phyloP scores from a whole-genome alignment of 2,797 vertebrate species.

The Carcharodon carcharias region DNA sequence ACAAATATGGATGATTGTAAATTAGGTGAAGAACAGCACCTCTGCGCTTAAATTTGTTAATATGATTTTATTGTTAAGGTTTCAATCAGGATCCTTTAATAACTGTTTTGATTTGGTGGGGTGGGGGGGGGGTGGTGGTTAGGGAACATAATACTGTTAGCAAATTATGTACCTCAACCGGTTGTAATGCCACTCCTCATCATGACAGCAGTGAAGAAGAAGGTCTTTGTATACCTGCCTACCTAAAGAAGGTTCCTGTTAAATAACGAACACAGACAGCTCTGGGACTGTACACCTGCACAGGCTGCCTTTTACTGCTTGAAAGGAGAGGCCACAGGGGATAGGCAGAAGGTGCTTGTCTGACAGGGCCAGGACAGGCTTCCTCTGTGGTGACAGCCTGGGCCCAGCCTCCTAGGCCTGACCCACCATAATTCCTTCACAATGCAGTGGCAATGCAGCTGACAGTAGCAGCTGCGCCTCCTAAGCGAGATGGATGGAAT shows the following conservation, averaged over 20 bases:
- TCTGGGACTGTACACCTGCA: constrained; percentile 74
- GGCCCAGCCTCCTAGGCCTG: constrained; percentile 69
- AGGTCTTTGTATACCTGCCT: constrained; percentile 87
- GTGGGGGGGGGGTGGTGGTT: constrained; percentile 38
- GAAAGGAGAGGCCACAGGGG: constrained; percentile 60
- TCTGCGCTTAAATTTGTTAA: background rate
- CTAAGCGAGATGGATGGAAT: constrained; percentile 99
- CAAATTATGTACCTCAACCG: constrained; percentile 53
- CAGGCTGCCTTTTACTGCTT: constrained; percentile 63
- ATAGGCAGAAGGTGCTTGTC: constrained; percentile 62
- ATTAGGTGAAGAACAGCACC: background rate
- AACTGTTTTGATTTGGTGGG: constrained; percentile 37
- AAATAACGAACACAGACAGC: constrained; percentile 97
- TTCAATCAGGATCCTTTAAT: background rate
- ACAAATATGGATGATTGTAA: background rate
- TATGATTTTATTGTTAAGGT: background rate
- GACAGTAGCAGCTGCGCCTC: constrained; percentile 96
- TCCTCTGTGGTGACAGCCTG: constrained; percentile 77
- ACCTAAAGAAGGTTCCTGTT: constrained; percentile 74
- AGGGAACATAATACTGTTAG: constrained; percentile 47
- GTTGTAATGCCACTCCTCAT: constrained; percentile 66
- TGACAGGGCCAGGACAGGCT: constrained; percentile 82
- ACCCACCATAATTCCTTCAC: constrained; percentile 84
- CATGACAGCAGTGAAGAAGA: constrained; percentile 76
- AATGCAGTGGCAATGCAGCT: constrained; percentile 62